These are phyloP conservation scores for Ruditapes philippinarum DNA, from an alignment of 1,140 invertebrate species.

Conservation along the genomic window DNA sequence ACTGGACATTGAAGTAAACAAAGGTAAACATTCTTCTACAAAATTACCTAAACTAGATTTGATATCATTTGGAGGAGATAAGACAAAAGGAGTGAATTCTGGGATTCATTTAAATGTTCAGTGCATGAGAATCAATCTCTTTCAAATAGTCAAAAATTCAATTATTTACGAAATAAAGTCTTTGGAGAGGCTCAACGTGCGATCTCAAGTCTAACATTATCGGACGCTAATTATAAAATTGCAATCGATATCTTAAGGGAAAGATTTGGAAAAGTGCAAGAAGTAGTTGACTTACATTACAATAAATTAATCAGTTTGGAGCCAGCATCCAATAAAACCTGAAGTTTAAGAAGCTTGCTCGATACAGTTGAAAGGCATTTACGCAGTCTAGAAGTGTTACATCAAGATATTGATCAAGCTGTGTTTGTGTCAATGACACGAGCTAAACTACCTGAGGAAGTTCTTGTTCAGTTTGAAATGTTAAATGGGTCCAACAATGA, in stretches of 20 bases:
- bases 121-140: neutral
- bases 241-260: constrained; percentile 1
- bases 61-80: neutral
- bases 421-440: constrained; percentile 14
- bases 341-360: neutral
- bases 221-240: neutral
- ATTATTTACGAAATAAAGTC: neutral
- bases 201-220: constrained; percentile 7
- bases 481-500: no score
- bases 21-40: constrained; percentile 13
- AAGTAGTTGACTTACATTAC: neutral
- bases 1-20: neutral
- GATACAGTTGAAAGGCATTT: constrained; percentile 18
- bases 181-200: constrained; percentile 6
- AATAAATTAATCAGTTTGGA: neutral
- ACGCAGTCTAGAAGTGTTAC: neutral
- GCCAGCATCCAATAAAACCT: neutral
- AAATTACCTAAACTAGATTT: constrained; percentile 13
- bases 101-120: constrained; percentile 3
- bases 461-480: neutral
- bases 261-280: neutral
- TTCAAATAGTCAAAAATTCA: constrained; percentile 30
- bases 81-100: constrained; percentile 13
- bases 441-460: constrained; percentile 22
- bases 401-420: constrained; percentile 1